Evolutionary conservation across 2,113 vertebrate species (phyloP).

Genomic region (Ciconia boyciana): DNA sequence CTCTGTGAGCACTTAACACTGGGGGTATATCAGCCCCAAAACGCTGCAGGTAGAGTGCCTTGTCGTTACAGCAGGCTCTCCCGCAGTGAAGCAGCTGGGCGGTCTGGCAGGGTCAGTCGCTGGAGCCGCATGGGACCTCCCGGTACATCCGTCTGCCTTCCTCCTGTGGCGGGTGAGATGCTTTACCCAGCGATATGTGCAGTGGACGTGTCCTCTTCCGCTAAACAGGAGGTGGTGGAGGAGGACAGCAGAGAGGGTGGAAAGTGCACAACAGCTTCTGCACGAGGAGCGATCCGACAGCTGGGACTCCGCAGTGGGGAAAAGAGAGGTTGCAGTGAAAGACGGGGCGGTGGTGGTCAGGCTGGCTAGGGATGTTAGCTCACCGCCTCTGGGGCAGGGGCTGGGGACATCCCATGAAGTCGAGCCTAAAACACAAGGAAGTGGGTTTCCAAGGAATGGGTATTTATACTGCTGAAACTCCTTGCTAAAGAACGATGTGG

Average conservation of each 20-base stretch:
- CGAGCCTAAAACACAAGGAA: neutral
- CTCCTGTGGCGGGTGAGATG: neutral
- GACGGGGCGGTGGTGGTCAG: neutral
- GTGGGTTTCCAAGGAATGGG: neutral
- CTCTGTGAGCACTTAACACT: neutral
- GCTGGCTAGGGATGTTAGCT: neutral
- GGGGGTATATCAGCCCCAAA: rapidly evolving
- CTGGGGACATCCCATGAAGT: neutral
- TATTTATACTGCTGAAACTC: neutral
- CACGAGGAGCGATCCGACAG: neutral
- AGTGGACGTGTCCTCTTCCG: neutral
- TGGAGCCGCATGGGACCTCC: neutral
- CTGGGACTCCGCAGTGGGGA: neutral
- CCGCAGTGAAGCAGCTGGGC: rapidly evolving
- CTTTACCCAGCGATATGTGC: neutral
- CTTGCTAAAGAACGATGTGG: rapidly evolving
- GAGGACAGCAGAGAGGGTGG: neutral
- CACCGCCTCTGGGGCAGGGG: neutral
- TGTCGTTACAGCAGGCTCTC: neutral
- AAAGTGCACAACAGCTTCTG: neutral
- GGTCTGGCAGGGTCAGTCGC: neutral
- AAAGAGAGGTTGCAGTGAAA: too few relatives aligned
- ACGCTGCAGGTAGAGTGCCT: rapidly evolving
- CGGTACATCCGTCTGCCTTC: neutral
- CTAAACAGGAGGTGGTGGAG: neutral